Evolutionary conservation across 1,140 invertebrate genomes (phyloP).

Genomic region (Drosophila pseudoananassae): DNA sequence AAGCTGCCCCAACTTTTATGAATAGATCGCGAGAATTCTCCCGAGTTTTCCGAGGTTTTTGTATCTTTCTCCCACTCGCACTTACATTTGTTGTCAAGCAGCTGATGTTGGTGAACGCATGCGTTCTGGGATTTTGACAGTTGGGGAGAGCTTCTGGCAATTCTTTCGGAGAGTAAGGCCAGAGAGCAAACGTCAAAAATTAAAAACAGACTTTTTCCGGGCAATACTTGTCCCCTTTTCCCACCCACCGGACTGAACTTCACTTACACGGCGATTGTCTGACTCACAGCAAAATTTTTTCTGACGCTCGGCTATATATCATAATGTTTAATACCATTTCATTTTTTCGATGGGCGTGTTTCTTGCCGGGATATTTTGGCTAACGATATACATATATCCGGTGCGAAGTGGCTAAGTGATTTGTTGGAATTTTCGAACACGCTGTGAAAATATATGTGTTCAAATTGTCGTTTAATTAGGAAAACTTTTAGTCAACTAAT

Average conservation of each 20-base stretch:
- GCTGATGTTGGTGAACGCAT: slow-evolving; percentile 53
- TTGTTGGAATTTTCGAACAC: slow-evolving; percentile 14
- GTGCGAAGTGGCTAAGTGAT: slow-evolving; percentile 30
- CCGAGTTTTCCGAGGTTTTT: background rate
- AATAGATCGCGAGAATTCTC: slow-evolving; percentile 26
- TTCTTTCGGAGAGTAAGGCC: slow-evolving; percentile 2
- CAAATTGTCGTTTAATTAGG: slow-evolving; percentile 37
- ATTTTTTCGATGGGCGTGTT: slow-evolving; percentile 25
- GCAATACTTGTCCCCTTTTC: slow-evolving; percentile 2
- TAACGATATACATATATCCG: slow-evolving; percentile 54
- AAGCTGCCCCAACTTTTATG: slow-evolving; percentile 28
- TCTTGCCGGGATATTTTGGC: slow-evolving; percentile 32
- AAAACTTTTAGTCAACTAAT: slow-evolving; percentile 27
- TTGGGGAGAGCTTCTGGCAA: slow-evolving; percentile 17
- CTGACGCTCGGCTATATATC: slow-evolving; percentile 41
- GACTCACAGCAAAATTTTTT: slow-evolving; percentile 44
- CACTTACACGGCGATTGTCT: slow-evolving; percentile 27
- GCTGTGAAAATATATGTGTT: slow-evolving; percentile 35
- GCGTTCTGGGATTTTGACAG: slow-evolving; percentile 53
- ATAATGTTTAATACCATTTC: slow-evolving; percentile 22
- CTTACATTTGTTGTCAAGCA: slow-evolving; percentile 69
- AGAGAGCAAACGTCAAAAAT: slow-evolving; percentile 18
- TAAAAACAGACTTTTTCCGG: slow-evolving; percentile 33
- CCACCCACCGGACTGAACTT: slow-evolving; percentile 25
- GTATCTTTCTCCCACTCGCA: slow-evolving; percentile 47